Conservation (phyloP, 1,140 invertebrate genomes). For the Zaprionus lachaisei region DNA sequence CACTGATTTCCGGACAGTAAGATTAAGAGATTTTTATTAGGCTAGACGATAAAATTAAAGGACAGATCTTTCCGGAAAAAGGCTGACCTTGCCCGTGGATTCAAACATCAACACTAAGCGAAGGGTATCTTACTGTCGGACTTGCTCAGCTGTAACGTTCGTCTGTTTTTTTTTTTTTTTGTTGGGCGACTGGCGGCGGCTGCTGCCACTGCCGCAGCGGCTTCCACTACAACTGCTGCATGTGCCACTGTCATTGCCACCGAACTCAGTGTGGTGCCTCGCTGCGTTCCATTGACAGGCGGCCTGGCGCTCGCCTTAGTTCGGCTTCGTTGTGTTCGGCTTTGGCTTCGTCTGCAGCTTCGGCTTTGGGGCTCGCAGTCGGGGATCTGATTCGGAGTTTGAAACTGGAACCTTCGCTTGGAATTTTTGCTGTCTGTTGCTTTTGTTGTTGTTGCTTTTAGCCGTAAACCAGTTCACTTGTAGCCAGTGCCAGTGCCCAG, state of each 20-base stretch:
- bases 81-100: too few relatives aligned
- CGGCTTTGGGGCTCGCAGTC: slow-evolving; percentile 27
- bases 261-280: slow-evolving; percentile 84
- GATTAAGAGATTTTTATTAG: too few relatives aligned
- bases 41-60: too few relatives aligned
- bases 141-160: too few relatives aligned
- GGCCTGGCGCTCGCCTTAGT: slow-evolving; percentile 48
- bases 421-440: slow-evolving; percentile 54
- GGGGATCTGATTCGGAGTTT: slow-evolving; percentile 16
- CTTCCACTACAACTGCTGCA: slow-evolving; percentile 84
- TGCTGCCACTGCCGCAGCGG: slow-evolving; percentile 60
- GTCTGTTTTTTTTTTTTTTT: slow-evolving; percentile 21
- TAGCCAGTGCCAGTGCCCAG: slow-evolving; percentile 80
- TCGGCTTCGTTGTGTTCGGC: slow-evolving; percentile 5
- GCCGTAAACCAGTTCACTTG: slow-evolving; percentile 82
- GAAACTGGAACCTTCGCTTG: slow-evolving; percentile 72
- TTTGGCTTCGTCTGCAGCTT: slow-evolving; percentile 43
- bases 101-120: too few relatives aligned
- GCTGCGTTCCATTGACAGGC: slow-evolving; percentile 51
- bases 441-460: slow-evolving; percentile 33
- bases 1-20: too few relatives aligned
- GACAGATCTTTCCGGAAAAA: too few relatives aligned
- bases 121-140: too few relatives aligned
- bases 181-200: slow-evolving; percentile 55
- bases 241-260: slow-evolving; percentile 85